Evolutionary conservation across 2,113 vertebrate genomes (phyloP).

Genomic region (Amblyornis subalaris): DNA sequence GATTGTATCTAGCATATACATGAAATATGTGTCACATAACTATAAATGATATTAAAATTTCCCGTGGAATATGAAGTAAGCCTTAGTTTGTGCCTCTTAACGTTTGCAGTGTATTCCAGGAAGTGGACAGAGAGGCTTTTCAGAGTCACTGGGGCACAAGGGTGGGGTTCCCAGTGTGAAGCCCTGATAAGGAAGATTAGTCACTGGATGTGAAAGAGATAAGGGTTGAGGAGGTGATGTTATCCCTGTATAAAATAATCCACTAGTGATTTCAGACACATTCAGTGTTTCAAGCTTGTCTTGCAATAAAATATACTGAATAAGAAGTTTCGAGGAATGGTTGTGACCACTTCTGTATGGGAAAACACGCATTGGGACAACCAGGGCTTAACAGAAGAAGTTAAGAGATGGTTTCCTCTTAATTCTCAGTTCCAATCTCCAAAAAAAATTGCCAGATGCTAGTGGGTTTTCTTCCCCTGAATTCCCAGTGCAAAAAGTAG

Average conservation of each 20-base stretch:
- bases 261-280: background rate
- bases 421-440: background rate
- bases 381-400: background rate
- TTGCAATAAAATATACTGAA: background rate
- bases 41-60: background rate
- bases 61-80: background rate
- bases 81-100: background rate
- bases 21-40: background rate
- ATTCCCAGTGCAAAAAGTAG: background rate
- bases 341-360: background rate
- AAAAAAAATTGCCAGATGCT: background rate
- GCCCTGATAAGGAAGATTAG: slow-evolving; percentile 36
- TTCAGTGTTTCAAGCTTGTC: background rate
- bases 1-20: background rate
- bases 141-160: background rate
- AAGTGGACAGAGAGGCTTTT: background rate
- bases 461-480: background rate
- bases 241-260: slow-evolving; percentile 24
- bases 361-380: background rate
- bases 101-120: background rate
- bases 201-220: slow-evolving; percentile 38
- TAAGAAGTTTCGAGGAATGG: background rate
- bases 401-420: background rate
- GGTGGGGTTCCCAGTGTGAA: slow-evolving; percentile 41
- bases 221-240: slow-evolving; percentile 32